Evolutionary conservation across 2,797 vertebrate species (phyloP).

Genomic region (Coluber constrictor): DNA sequence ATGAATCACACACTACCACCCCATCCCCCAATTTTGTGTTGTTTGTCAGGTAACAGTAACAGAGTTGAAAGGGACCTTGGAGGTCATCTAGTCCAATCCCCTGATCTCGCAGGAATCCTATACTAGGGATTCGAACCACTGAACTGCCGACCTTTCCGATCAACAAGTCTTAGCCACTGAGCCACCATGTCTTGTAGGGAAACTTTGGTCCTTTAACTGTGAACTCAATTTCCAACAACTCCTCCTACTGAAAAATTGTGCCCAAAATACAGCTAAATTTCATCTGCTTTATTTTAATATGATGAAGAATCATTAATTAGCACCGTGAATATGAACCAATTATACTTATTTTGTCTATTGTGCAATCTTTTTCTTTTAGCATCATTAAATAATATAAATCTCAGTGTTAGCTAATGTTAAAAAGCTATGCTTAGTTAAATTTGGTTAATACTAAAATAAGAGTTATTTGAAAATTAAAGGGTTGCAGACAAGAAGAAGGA

Average conservation of each 20-base stretch:
- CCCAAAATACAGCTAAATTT: neutral
- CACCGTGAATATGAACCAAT: neutral
- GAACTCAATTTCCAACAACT: neutral
- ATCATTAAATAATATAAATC: neutral
- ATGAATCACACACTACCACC: neutral
- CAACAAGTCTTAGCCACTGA: too few relatives aligned
- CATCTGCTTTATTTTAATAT: neutral
- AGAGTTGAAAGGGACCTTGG: too few relatives aligned
- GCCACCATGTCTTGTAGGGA: neutral
- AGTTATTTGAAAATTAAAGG: neutral
- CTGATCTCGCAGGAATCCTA: too few relatives aligned
- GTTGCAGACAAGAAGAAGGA: neutral
- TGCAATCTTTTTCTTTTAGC: neutral
- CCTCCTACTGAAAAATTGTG: neutral
- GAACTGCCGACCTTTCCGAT: too few relatives aligned
- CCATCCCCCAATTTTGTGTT: neutral
- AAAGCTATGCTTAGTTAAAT: neutral
- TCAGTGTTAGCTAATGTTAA: neutral
- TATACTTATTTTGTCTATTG: neutral
- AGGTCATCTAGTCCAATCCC: too few relatives aligned
- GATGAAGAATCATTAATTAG: neutral
- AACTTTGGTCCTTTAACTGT: neutral
- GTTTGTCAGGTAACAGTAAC: neutral
- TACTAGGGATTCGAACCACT: too few relatives aligned
- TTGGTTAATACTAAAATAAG: neutral